phyloP scores from a whole-genome alignment of 2,113 vertebrate genomes.

The Pogonocichla stellata region DNA sequence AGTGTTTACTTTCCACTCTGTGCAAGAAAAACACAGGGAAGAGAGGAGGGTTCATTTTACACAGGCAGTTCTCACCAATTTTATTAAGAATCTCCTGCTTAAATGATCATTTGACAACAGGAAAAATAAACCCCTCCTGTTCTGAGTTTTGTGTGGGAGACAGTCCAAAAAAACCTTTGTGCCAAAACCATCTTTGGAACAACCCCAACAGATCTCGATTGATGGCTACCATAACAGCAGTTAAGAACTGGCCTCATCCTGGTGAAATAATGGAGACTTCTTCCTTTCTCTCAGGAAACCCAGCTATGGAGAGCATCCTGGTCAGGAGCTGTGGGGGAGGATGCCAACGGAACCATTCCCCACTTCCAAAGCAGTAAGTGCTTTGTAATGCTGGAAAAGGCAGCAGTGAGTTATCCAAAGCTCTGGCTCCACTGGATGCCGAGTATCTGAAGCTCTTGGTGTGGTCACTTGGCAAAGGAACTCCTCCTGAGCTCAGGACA shows the following conservation, averaged over 20 bases:
- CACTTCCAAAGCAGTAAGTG: neutral
- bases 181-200: slow-evolving; percentile 25
- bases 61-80: neutral
- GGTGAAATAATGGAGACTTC: neutral
- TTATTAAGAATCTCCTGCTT: slow-evolving; percentile 28
- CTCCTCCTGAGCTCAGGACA: neutral
- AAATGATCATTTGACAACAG: slow-evolving; percentile 11
- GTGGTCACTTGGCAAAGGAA: neutral
- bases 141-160: neutral
- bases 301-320: neutral
- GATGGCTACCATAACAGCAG: neutral
- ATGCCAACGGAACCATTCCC: neutral
- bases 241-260: neutral
- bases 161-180: neutral
- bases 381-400: neutral
- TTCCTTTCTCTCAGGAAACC: neutral
- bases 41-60: neutral
- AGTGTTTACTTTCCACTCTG: slow-evolving; percentile 1
- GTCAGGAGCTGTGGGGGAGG: neutral
- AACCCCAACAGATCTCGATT: neutral
- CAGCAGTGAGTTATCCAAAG: neutral
- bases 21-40: neutral
- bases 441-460: neutral
- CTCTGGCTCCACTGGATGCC: neutral
- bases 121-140: slow-evolving; percentile 10